phyloP scores from a whole-genome alignment of 92 coral and sea anemone genomes.

The Heliopora coerulea region DNA sequence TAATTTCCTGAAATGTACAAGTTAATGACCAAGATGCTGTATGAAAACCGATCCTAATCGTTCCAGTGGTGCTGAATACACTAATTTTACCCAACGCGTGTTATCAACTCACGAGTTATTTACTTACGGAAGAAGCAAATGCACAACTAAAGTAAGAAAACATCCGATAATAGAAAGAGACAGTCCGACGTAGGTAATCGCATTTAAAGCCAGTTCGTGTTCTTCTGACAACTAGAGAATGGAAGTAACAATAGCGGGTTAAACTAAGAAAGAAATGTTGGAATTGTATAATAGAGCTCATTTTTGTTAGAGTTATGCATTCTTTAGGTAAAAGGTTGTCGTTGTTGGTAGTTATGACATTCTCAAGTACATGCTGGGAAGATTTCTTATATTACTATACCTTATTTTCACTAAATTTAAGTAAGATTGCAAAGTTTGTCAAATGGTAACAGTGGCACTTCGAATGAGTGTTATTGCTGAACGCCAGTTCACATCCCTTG shows the following conservation, averaged over 20 bases:
- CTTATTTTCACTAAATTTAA: slow-evolving; percentile 34
- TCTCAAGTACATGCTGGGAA: too few species aligned
- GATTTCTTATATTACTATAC: too few species aligned
- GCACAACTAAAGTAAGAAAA: slow-evolving; percentile 18
- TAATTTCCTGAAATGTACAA: slow-evolving; percentile 7
- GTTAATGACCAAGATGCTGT: too few species aligned
- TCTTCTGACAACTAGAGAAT: slow-evolving; percentile 8
- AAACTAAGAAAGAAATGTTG: not conserved
- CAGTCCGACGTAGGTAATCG: slow-evolving; percentile 28
- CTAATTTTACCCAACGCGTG: too few species aligned
- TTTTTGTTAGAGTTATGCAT: too few species aligned
- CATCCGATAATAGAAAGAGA: slow-evolving; percentile 29
- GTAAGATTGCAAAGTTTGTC: slow-evolving; percentile 74
- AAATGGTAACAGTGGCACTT: slow-evolving; percentile 72
- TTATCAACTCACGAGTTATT: too few species aligned
- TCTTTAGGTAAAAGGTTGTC: too few species aligned
- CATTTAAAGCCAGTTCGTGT: slow-evolving; percentile 22
- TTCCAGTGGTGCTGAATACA: too few species aligned
- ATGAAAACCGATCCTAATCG: too few species aligned
- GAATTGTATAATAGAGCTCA: too few species aligned
- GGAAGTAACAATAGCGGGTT: not conserved
- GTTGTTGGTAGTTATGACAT: too few species aligned
- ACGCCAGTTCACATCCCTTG: slow-evolving; percentile 51
- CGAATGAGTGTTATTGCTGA: slow-evolving; percentile 60
- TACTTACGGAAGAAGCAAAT: slow-evolving; percentile 34